These are phyloP conservation scores for Didymodactylos carnosus DNA, from an alignment of 2,888 invertebrate genomes.

Conservation along the genomic window DNA sequence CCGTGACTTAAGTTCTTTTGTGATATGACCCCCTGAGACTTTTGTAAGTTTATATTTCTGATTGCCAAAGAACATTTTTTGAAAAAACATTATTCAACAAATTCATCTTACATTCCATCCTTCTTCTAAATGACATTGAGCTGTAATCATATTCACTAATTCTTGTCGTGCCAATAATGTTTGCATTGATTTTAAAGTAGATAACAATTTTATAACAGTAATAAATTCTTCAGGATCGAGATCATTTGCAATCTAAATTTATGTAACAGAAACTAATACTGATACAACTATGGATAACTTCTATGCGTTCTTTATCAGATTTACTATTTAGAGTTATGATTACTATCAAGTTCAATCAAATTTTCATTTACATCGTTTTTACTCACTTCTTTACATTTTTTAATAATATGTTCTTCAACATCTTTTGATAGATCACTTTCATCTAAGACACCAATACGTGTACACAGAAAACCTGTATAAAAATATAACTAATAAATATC, in stretches of 20 bases:
- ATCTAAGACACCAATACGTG: background rate
- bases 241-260: constrained; percentile 39
- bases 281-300: no score
- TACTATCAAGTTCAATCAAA: no score
- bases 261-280: background rate
- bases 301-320: no score
- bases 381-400: background rate
- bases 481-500: background rate
- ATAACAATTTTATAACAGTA: constrained; percentile 62
- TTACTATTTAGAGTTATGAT: no score
- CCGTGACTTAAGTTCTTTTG: no score
- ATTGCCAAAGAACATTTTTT: no score
- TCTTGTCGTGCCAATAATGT: constrained; percentile 66
- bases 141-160: constrained; percentile 60
- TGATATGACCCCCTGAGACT: no score
- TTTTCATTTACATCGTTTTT: background rate
- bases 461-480: background rate
- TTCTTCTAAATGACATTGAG: constrained; percentile 59
- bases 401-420: background rate
- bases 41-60: no score
- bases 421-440: background rate
- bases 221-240: constrained; percentile 77
- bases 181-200: constrained; percentile 57
- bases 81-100: no score
- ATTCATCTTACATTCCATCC: constrained; percentile 30